Conservation (phyloP, 2,113 vertebrate genomes). For the Hylia prasina region DNA sequence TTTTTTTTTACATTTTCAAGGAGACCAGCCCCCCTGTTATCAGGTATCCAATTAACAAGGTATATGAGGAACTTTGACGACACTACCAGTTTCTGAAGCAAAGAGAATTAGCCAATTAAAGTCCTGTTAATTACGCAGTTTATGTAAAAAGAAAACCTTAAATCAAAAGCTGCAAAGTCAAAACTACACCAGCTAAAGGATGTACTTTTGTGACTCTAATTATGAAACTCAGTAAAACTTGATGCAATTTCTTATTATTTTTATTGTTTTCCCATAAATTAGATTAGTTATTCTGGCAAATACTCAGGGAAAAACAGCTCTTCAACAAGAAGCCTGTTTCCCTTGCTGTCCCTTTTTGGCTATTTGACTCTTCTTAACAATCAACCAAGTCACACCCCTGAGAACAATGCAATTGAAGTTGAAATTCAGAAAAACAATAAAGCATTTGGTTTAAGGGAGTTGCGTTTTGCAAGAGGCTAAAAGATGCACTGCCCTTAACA, state of each 20-base stretch:
- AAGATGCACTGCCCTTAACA: not conserved
- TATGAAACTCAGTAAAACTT: not conserved
- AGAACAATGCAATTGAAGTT: not conserved
- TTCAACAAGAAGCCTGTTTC: not conserved
- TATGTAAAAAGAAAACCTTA: not conserved
- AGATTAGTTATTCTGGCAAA: not conserved
- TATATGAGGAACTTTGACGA: not conserved
- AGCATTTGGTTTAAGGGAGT: not conserved
- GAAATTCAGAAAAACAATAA: not conserved
- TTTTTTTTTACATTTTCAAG: not conserved
- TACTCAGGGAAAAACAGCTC: not conserved
- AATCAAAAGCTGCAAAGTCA: not conserved
- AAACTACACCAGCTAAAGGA: not conserved
- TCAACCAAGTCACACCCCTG: not conserved
- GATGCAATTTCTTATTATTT: not conserved
- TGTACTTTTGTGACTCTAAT: not conserved
- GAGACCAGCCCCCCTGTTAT: not conserved
- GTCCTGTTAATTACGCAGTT: not conserved
- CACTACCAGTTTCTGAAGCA: not conserved
- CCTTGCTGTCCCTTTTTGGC: not conserved
- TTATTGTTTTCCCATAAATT: not conserved
- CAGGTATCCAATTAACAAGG: not conserved
- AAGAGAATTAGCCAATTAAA: not conserved
- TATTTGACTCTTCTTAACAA: not conserved
- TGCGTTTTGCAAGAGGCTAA: not conserved